These are phyloP conservation scores for Athripsodes cinereus DNA, from an alignment of 2,888 invertebrate species.

Conservation along the genomic window DNA sequence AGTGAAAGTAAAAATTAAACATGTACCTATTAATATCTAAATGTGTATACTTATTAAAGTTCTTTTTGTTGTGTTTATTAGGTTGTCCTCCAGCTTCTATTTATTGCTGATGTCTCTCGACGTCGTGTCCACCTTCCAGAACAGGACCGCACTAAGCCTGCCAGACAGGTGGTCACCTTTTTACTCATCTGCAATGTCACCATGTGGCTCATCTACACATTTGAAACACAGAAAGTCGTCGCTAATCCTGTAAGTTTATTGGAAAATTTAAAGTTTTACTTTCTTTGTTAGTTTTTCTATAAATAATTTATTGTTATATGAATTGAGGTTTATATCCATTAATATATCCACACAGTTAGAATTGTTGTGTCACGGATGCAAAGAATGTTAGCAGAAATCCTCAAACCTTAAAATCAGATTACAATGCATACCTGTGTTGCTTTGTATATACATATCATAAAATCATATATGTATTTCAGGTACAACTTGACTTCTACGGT, in stretches of 20 bases:
- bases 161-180: conserved; percentile 92
- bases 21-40: neutral
- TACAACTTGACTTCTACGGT: conserved; percentile 88
- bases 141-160: conserved; percentile 91
- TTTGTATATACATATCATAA: no score
- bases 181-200: conserved; percentile 92
- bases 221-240: conserved; percentile 89
- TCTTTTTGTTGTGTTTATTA: conserved; percentile 31
- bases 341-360: no score
- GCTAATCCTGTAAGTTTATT: conserved; percentile 71
- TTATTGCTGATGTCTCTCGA: conserved; percentile 88
- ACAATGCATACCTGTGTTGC: no score
- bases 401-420: no score
- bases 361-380: no score
- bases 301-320: neutral
- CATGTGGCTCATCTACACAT: conserved; percentile 94
- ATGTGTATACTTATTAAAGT: neutral
- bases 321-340: no score
- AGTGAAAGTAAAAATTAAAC: no score
- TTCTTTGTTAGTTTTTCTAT: neutral
- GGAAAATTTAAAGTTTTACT: neutral
- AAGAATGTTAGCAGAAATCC: neutral
- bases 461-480: no score
- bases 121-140: conserved; percentile 87
- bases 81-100: conserved; percentile 89